Conservation (phyloP, 1,140 invertebrate genomes). For the Orussus abietinus region DNA sequence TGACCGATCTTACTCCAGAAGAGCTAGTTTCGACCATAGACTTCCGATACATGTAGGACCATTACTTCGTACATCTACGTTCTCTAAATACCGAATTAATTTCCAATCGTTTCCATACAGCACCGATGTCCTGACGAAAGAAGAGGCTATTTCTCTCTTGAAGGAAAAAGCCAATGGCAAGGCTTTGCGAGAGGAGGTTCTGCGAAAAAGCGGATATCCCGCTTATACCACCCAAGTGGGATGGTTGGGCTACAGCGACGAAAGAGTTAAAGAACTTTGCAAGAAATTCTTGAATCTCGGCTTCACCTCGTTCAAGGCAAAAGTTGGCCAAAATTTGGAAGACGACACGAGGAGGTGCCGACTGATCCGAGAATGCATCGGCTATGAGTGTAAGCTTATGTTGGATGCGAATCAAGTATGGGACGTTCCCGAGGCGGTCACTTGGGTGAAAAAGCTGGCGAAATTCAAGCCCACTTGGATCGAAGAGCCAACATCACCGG, state of each 20-base stretch:
- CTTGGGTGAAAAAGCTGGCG: conserved; percentile 77
- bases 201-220: conserved; percentile 66
- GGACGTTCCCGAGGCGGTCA: conserved; percentile 79
- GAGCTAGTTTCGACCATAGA: conserved; percentile 80
- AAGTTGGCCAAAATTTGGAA: conserved; percentile 80
- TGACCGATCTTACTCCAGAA: conserved; percentile 79
- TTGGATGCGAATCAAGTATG: conserved; percentile 91
- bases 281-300: conserved; percentile 69
- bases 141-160: conserved; percentile 75
- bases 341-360: conserved; percentile 71
- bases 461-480: conserved; percentile 81
- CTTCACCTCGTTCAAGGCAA: conserved; percentile 82
- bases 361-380: conserved; percentile 73
- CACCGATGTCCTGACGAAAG: conserved; percentile 74
- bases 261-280: conserved; percentile 65
- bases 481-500: conserved; percentile 90
- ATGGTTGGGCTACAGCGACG: conserved; percentile 76
- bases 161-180: conserved; percentile 59
- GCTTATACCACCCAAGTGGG: conserved; percentile 79
- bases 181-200: conserved; percentile 56
- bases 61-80: conserved; percentile 1
- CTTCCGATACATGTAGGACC: conserved; percentile 75
- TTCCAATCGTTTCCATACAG: conserved; percentile 52
- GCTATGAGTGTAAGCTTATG: conserved; percentile 71
- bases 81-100: conserved; percentile 6